These are phyloP conservation scores for Diplosoma virens DNA, from an alignment of 23 tunicate species.

Conservation along the genomic window DNA sequence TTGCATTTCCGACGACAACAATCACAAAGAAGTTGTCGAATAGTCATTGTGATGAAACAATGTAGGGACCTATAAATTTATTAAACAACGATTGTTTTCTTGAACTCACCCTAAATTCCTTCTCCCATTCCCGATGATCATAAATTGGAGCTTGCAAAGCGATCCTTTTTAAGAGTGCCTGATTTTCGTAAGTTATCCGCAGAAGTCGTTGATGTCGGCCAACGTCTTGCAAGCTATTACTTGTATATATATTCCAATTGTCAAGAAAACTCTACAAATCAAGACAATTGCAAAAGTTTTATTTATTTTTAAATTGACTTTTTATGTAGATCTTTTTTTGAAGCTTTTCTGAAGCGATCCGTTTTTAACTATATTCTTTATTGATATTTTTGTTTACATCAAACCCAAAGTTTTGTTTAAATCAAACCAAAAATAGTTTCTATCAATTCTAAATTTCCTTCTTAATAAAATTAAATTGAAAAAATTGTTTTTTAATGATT, in stretches of 20 bases:
- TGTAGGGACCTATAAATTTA: too few species aligned
- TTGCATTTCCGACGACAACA: too few species aligned
- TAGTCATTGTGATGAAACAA: too few species aligned
- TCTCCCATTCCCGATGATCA: conserved; percentile 77
- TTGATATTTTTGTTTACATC: too few species aligned
- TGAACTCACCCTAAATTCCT: conserved; percentile 57
- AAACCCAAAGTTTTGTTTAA: too few species aligned
- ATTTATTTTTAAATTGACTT: background rate
- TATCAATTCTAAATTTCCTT: background rate
- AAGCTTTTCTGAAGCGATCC: background rate
- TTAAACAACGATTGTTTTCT: too few species aligned
- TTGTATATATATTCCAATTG: conserved; percentile 80
- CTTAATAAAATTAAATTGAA: too few species aligned
- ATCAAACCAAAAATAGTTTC: background rate
- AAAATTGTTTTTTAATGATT: too few species aligned
- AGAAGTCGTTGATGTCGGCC: conserved; percentile 77
- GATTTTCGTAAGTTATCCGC: conserved; percentile 86
- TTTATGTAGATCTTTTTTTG: background rate
- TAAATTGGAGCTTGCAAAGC: conserved; percentile 77
- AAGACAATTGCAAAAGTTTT: too few species aligned
- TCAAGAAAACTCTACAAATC: conserved; percentile 65
- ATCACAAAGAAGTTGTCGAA: too few species aligned
- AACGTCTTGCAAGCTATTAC: conserved; percentile 53
- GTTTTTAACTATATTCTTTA: too few species aligned
- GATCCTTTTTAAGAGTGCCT: conserved; percentile 85